phyloP scores from a whole-genome alignment of 1,140 invertebrate species.

The Drosophila serrata region DNA sequence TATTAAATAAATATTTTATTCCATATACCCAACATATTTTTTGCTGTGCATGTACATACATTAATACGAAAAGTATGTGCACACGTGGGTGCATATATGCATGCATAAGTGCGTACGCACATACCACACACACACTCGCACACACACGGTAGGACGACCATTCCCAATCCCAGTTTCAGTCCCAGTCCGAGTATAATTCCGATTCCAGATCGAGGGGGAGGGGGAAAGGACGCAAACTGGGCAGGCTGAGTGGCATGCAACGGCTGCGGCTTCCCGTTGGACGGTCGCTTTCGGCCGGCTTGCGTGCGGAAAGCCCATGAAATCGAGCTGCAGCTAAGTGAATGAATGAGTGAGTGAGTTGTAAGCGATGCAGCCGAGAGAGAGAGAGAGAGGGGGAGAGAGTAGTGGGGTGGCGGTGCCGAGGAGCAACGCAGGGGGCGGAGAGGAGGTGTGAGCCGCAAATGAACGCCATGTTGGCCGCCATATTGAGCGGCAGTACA shows the following conservation, averaged over 20 bases:
- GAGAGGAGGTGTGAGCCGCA: constrained; percentile 70
- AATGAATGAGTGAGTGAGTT: constrained; percentile 60
- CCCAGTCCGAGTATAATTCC: constrained; percentile 23
- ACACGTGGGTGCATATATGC: constrained; percentile 33
- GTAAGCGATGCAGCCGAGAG: constrained; percentile 39
- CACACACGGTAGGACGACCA: background rate
- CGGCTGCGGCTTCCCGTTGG: constrained; percentile 73
- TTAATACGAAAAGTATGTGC: constrained; percentile 27
- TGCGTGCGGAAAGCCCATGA: constrained; percentile 78
- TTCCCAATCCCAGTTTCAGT: constrained; percentile 6
- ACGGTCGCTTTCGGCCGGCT: constrained; percentile 47
- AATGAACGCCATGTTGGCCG: constrained; percentile 82
- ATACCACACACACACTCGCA: constrained; percentile 44
- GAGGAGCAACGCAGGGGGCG: background rate
- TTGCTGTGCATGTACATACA: constrained; percentile 25
- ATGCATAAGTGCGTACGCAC: constrained; percentile 44
- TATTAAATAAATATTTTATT: constrained; percentile 48
- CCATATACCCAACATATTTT: constrained; percentile 16
- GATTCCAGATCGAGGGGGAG: constrained; percentile 26
- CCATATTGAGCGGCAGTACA: constrained; percentile 74
- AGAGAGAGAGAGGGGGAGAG: too few species aligned
- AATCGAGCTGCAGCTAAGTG: constrained; percentile 71
- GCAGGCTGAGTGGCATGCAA: constrained; percentile 58
- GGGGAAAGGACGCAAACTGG: constrained; percentile 4
- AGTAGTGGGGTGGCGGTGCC: background rate